Conservation (phyloP, 2,888 invertebrate genomes). For the Diloba caeruleocephala region DNA sequence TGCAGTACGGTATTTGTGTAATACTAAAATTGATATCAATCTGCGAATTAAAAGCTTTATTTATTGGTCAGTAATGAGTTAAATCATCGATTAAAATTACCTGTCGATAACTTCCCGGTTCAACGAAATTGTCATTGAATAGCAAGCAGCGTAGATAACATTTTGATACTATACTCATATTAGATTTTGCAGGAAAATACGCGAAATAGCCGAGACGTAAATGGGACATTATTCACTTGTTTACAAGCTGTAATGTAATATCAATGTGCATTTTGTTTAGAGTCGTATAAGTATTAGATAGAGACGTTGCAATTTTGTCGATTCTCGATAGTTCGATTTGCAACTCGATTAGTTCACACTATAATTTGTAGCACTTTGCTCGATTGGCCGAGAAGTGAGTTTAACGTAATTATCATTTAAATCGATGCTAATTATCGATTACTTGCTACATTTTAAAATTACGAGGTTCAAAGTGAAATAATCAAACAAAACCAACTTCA, state of each 20-base stretch:
- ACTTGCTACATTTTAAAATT: no score
- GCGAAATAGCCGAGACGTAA: background rate
- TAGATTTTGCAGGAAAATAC: background rate
- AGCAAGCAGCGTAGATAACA: background rate
- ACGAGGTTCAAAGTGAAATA: no score
- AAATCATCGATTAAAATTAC: slow-evolving; percentile 10
- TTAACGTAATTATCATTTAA: no score
- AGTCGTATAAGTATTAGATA: no score
- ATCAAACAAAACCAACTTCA: no score
- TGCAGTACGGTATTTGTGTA: background rate
- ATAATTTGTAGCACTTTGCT: no score
- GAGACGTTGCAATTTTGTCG: no score
- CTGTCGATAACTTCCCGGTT: background rate
- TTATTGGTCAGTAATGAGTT: slow-evolving; percentile 17
- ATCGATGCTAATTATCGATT: no score
- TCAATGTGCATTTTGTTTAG: no score
- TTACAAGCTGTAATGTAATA: slow-evolving; percentile 1
- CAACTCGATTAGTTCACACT: no score
- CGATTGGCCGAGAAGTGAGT: no score
- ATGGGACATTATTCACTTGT: background rate
- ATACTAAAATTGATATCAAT: slow-evolving; percentile 5
- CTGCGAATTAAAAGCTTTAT: slow-evolving; percentile 14
- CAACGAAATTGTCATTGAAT: background rate
- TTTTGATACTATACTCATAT: slow-evolving; percentile 7
- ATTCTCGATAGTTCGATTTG: no score